Conservation (phyloP, 1,140 invertebrate genomes). For the Papilio helenus region DNA sequence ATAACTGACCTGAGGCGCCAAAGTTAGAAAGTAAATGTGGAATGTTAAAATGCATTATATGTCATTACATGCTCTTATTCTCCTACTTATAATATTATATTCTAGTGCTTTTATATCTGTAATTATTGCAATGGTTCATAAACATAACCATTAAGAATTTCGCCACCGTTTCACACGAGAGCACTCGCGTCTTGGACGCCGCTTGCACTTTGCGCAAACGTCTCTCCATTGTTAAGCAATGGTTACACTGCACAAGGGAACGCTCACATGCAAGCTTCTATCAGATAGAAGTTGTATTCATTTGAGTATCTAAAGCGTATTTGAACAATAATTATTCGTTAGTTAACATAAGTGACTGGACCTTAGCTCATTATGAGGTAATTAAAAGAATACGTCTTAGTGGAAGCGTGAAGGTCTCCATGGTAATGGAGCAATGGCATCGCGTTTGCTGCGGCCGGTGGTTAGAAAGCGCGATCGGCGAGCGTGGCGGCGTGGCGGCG, state of each 20-base stretch:
- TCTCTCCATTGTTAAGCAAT: conserved; percentile 2
- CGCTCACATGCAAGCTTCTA: background rate
- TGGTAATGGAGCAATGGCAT: conserved; percentile 22
- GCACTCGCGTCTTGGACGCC: background rate
- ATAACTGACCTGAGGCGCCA: too few species aligned
- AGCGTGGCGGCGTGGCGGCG: conserved; percentile 62
- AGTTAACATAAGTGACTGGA: background rate
- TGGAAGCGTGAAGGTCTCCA: conserved; percentile 29
- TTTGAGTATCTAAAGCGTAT: background rate
- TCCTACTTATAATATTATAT: background rate
- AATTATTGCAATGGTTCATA: too few species aligned
- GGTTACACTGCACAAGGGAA: background rate
- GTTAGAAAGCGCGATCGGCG: conserved; percentile 72
- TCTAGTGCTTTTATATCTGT: background rate
- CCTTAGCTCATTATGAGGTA: background rate
- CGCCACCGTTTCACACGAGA: conserved; percentile 16
- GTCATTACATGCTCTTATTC: background rate
- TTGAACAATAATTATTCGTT: background rate
- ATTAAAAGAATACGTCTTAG: conserved; percentile 7
- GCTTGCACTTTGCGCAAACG: background rate
- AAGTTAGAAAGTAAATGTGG: too few species aligned
- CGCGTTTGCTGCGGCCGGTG: conserved; percentile 41
- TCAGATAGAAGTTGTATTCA: background rate
- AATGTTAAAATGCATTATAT: too few species aligned
- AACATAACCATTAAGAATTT: conserved; percentile 17